phyloP scores from a whole-genome alignment of 2,888 invertebrate genomes.

The Taphrorychus bicolor region DNA sequence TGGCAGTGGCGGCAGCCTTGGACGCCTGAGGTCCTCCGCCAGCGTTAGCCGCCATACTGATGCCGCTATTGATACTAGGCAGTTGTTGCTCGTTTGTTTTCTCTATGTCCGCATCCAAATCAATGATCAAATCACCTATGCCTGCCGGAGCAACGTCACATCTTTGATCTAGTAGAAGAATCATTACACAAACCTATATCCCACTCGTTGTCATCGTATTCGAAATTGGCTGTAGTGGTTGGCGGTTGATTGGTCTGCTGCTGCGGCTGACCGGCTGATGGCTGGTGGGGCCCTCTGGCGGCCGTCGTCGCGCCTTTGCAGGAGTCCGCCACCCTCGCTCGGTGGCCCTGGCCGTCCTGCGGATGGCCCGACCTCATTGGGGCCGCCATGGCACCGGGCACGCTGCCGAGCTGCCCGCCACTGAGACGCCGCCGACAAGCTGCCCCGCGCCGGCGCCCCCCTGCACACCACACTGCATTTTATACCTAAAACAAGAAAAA shows the following conservation, averaged over 20 bases:
- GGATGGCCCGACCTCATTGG: conserved; percentile 77
- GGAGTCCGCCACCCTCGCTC: conserved; percentile 72
- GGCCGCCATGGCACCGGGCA: conserved; percentile 73
- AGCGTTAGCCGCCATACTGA: conserved; percentile 60
- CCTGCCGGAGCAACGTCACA: too few relatives aligned
- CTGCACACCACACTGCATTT: conserved; percentile 77
- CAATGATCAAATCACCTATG: conserved; percentile 94
- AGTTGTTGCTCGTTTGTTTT: conserved; percentile 73
- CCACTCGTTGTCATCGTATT: conserved; percentile 98
- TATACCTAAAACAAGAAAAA: conserved; percentile 62
- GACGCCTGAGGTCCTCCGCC: conserved; percentile 49
- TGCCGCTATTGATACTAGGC: conserved; percentile 43
- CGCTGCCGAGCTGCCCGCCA: conserved; percentile 65
- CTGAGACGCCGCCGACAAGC: conserved; percentile 63
- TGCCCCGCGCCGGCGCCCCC: conserved; percentile 70
- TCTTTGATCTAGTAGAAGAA: too few relatives aligned
- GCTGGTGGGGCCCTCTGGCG: conserved; percentile 37
- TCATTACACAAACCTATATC: conserved; percentile 76
- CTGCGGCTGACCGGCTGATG: conserved; percentile 37
- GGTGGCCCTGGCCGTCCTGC: conserved; percentile 69
- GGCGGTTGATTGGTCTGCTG: conserved; percentile 57
- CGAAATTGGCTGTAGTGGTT: conserved; percentile 75
- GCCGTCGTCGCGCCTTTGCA: conserved; percentile 44
- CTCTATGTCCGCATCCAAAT: conserved; percentile 97
- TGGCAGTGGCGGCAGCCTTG: conserved; percentile 57